phyloP scores from a whole-genome alignment of 2,888 invertebrate species.

The Phanerotoma sp. region DNA sequence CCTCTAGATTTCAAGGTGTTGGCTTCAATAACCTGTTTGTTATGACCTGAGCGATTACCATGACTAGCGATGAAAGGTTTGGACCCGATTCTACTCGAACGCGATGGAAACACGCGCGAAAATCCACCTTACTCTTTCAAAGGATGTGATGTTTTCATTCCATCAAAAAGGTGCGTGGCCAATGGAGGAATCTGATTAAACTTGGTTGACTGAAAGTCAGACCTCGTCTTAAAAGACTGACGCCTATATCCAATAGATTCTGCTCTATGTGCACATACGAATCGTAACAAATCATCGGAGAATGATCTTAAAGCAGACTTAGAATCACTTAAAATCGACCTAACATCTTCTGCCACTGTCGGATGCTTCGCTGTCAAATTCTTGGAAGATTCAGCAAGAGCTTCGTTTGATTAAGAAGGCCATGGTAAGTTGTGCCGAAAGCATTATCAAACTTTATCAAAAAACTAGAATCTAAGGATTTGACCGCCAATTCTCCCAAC shows the following conservation, averaged over 20 bases:
- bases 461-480: not conserved
- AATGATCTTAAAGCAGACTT: not conserved
- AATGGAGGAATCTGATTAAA: conserved; percentile 16
- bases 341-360: not conserved
- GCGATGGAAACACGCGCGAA: too few relatives aligned
- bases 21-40: too few relatives aligned
- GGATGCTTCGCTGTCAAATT: not conserved
- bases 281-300: not conserved
- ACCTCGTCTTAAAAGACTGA: conserved; percentile 7
- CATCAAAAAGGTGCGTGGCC: conserved; percentile 21
- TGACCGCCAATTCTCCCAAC: not conserved
- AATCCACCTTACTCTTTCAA: not conserved
- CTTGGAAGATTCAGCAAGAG: not conserved
- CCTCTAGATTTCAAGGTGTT: too few relatives aligned
- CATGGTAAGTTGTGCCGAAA: not conserved
- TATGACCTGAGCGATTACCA: too few relatives aligned
- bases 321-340: not conserved
- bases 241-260: conserved; percentile 13
- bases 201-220: not conserved
- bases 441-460: not conserved
- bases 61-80: too few relatives aligned
- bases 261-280: conserved; percentile 5
- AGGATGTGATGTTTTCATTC: conserved; percentile 1
- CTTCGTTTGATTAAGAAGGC: not conserved
- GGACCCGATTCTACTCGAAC: too few relatives aligned